Evolutionary conservation across 2,113 vertebrate species (phyloP), one percentile per base, ranked within the genome.

Genomic region (Speoplatyrhinus poulsoni): DNA sequence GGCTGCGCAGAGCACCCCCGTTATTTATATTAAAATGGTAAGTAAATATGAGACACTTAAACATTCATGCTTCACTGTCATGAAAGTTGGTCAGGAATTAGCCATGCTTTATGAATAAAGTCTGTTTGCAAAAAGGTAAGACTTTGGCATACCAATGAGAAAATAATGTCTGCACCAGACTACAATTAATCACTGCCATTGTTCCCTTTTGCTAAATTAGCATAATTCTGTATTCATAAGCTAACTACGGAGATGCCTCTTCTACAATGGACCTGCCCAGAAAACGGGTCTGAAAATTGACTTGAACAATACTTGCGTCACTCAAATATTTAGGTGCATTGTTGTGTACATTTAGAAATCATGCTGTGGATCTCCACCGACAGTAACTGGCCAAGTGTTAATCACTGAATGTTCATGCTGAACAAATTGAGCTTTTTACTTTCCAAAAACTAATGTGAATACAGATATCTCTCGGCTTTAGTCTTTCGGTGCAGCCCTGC

Each of bases 141-240:
- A 26, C 72, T 72, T 57, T 69, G 67, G 77, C 64, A 68, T 75
- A 48, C 54, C 68, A 72, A 65, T 60, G 54, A 70, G 60, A 49
- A 52, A 69, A 52, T 15, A 64, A 80, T 54, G 47, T 46, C 62
- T 7, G 41, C 46, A 54, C 69, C 46, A 41, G 36, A 41, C 55
- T 58, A 11, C 62, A 69, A 67, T 76, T 63, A 80, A 72, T 76
- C 77, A 76, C 15, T 26, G 65, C 69, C 52, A 72, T 80, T 76
- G 69, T 80, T 76, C 65, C 12, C n/a, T 2, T 36, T 33, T 58
- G 65, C 65, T 19, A 61, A 52, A 72, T 65, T 61, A 65, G 57
- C 78, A 76, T 72, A 64, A 65, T 76, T 74, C 65, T 50, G 47
- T 72, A 76, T 80, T 69, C 61, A 76, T 62, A 66, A 62, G 69